phyloP scores from a whole-genome alignment of 2,888 invertebrate genomes.

The Drosophila eohydei region DNA sequence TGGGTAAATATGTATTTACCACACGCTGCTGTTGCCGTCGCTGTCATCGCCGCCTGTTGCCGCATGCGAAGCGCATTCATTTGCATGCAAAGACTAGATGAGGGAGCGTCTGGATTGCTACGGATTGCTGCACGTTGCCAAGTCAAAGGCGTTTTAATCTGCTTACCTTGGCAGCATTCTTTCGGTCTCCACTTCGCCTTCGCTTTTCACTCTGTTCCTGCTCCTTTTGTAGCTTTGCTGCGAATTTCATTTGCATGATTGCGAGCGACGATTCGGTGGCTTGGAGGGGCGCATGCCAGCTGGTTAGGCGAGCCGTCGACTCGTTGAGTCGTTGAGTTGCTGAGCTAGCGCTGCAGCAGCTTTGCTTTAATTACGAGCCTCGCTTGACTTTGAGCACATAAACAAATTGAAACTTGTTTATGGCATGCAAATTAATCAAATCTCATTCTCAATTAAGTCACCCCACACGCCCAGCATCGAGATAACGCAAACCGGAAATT shows the following conservation, averaged over 20 bases:
- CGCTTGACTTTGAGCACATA: constrained; percentile 63
- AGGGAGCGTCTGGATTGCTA: constrained; percentile 35
- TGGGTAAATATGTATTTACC: constrained; percentile 62
- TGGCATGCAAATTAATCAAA: constrained; percentile 78
- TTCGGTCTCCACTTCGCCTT: constrained; percentile 21
- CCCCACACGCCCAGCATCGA: constrained; percentile 17
- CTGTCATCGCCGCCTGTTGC: constrained; percentile 3
- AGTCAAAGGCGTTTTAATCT: constrained; percentile 79
- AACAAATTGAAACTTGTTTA: constrained; percentile 78
- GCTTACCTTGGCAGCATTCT: constrained; percentile 71
- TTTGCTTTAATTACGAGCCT: constrained; percentile 69
- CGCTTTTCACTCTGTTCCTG: background rate
- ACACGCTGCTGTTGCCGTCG: background rate
- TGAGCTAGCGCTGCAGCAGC: constrained; percentile 50
- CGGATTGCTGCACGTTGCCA: constrained; percentile 56
- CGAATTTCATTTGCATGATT: constrained; percentile 46
- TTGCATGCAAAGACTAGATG: constrained; percentile 63
- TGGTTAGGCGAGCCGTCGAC: background rate
- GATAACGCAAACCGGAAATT: constrained; percentile 38
- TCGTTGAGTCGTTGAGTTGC: constrained; percentile 11
- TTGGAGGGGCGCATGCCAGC: background rate
- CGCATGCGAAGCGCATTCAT: constrained; percentile 56
- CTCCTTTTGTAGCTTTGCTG: constrained; percentile 10
- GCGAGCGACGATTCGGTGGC: background rate
- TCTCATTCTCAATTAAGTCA: constrained; percentile 70